phyloP scores from a whole-genome alignment of 2,888 invertebrate species.

The Tupiocoris notatus region DNA sequence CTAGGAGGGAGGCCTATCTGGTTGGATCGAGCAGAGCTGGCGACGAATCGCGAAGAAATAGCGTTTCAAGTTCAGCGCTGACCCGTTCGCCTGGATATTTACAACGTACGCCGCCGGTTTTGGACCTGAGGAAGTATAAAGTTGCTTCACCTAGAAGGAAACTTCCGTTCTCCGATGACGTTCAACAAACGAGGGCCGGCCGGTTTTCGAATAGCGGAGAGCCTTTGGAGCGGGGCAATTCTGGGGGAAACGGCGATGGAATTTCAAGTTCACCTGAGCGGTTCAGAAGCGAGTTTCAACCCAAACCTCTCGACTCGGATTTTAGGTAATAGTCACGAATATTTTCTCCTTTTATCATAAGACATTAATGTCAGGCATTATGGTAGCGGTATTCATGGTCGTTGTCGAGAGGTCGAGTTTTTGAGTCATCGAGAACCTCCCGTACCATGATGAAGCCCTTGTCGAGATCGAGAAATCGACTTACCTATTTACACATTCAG shows the following conservation, averaged over 20 bases:
- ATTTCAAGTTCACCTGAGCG: not conserved
- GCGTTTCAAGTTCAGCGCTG: not conserved
- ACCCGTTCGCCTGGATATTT: not conserved
- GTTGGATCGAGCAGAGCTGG: constrained; percentile 25
- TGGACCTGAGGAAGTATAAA: constrained; percentile 16
- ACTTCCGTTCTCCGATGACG: constrained; percentile 11
- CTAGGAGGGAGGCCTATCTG: constrained; percentile 24
- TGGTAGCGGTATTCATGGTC: too few species aligned
- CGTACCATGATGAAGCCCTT: too few species aligned
- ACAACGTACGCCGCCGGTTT: constrained; percentile 3
- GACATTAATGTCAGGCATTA: too few species aligned
- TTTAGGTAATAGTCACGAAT: too few species aligned
- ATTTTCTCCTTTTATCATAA: too few species aligned
- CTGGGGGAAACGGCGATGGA: constrained; percentile 9
- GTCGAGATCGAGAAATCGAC: too few species aligned
- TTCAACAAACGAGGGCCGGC: not conserved
- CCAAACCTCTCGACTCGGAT: not conserved
- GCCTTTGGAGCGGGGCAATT: not conserved
- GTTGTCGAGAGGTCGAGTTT: too few species aligned
- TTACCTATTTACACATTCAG: too few species aligned
- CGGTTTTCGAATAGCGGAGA: not conserved
- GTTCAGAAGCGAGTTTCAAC: not conserved
- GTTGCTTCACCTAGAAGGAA: constrained; percentile 13
- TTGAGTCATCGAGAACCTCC: too few species aligned
- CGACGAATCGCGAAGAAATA: constrained; percentile 2